These are phyloP conservation scores for Rousettus leschenaultii DNA, from an alignment of 2,113 vertebrate species.

Conservation along the genomic window DNA sequence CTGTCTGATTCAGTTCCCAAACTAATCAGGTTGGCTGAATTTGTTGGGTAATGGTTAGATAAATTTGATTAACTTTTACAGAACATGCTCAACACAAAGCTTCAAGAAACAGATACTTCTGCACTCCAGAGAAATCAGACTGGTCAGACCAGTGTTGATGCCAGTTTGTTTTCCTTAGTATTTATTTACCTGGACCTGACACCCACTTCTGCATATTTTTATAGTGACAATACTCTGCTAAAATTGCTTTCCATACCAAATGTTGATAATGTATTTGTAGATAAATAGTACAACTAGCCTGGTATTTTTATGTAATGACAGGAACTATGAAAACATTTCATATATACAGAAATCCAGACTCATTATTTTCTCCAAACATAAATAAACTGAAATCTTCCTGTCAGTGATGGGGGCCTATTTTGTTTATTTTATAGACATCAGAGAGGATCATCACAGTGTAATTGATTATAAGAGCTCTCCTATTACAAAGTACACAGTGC, in stretches of 20 bases:
- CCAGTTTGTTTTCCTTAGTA: not conserved
- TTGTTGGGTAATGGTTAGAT: not conserved
- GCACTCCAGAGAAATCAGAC: not conserved
- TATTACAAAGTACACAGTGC: conserved; percentile 18
- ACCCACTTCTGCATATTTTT: not conserved
- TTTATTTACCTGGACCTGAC: not conserved
- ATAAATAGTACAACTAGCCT: not conserved
- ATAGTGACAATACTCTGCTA: not conserved
- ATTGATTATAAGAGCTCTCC: not conserved
- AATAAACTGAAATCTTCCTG: not conserved
- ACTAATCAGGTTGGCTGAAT: not conserved
- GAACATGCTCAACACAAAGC: not conserved
- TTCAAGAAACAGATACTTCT: not conserved
- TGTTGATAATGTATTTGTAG: not conserved
- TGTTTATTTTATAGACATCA: not conserved
- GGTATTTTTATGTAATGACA: not conserved
- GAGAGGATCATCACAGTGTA: not conserved
- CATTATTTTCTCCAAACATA: conserved; percentile 38
- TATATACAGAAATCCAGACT: conserved; percentile 33
- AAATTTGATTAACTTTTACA: conserved; percentile 36
- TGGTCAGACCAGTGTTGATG: not conserved
- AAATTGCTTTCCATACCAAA: not conserved
- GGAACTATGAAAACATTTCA: conserved; percentile 35
- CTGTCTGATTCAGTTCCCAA: not conserved
- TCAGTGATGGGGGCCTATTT: not conserved